A percentile compares a stretch with the other conserved stretches of the same genome.
Conservation (phyloP, 2,888 invertebrate genomes). For the Lycia hirtaria region DNA sequence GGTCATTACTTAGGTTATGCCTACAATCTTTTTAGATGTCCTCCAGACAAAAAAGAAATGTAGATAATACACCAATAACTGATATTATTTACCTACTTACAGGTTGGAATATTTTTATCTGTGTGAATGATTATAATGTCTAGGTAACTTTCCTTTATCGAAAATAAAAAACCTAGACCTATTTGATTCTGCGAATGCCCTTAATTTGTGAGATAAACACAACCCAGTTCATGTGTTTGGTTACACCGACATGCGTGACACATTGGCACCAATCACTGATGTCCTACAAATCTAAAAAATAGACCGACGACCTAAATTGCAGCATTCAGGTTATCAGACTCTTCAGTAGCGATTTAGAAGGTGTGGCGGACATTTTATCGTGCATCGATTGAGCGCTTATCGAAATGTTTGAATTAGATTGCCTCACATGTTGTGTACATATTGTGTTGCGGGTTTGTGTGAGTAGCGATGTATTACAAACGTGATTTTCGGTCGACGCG, state of each 20-base stretch:
- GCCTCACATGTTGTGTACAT: constrained; percentile 34
- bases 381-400: constrained; percentile 2
- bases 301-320: constrained; percentile 68
- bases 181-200: constrained; percentile 47
- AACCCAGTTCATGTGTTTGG: constrained; percentile 43
- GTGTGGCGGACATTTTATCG: constrained; percentile 29
- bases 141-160: constrained; percentile 29
- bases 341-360: constrained; percentile 55
- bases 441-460: constrained; percentile 33
- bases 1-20: neutral
- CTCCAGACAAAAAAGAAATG: constrained; percentile 6
- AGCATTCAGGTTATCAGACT: constrained; percentile 67
- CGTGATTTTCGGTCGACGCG: constrained; percentile 41
- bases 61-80: neutral
- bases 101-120: constrained; percentile 12
- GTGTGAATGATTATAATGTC: constrained; percentile 4
- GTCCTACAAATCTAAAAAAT: constrained; percentile 58
- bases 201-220: constrained; percentile 49
- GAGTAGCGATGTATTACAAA: constrained; percentile 53
- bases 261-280: constrained; percentile 57
- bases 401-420: constrained; percentile 43
- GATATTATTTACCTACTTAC: neutral
- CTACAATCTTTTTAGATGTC: neutral
- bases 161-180: constrained; percentile 50
- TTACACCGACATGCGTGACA: constrained; percentile 48